Base-by-base conservation (phyloP, 2,113 vertebrate species). In the Scopus umbretta region DNA sequence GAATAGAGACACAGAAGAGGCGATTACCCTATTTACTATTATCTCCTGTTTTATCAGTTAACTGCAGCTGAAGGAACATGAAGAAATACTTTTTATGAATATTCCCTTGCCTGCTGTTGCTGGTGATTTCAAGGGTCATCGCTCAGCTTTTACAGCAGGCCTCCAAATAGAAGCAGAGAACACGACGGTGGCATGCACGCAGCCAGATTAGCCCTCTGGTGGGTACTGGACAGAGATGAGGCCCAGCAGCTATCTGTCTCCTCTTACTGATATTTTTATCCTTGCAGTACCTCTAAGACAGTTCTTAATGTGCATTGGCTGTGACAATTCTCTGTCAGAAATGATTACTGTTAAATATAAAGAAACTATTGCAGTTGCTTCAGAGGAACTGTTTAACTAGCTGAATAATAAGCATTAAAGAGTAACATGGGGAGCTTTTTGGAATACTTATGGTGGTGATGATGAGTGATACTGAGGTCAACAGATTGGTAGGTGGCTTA, bases 161-260 rank as follows among this genome's bases (percentile, higher is more conserved):
- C 25, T 56, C 56, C 49, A 40, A 20, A 15, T 0, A 30, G 80
- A 62, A 70, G 75, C 29, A 43, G 52, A 67, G 80, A 70, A 23
- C 13, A 4, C 0, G 4, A 6, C 47, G n/a, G 61, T 50, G 68
- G 18, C 29, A 11, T 19, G 20, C 13, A 10, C 4, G 5, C 53
- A 45, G 45, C 20, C 30, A 43, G 4, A 42, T 21, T 4, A 23
- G 62, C 76, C 36, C 42, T 74, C n/a, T 73, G 45, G 16, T 38
- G 15, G 52, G 52, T 38, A 10, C 72, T 18, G 56, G 50, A 7
- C 32, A 56, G 80, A 61, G 36, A 36, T 9, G 61, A 84, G 56
- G 29, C 43, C 34, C 43, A 53, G 56, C 61, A 90, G 38, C 68
- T 63, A 4, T 20, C 16, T 63, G 4, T 20, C 16, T 62, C 50